These are phyloP conservation scores for Neofelis nebulosa DNA, from an alignment of 2,113 vertebrate species.

Conservation along the genomic window DNA sequence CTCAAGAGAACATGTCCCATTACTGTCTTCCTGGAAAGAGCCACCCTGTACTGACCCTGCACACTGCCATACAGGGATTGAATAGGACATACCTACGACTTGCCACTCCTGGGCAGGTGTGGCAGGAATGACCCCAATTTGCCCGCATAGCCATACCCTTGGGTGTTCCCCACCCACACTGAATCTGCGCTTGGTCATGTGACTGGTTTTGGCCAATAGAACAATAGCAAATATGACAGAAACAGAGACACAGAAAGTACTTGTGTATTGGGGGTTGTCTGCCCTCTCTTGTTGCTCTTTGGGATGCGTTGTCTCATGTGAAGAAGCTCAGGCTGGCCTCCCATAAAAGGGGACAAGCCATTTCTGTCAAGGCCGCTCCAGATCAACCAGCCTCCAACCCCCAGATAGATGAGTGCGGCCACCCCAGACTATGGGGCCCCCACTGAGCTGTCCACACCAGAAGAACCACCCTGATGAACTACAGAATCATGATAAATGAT, in stretches of 20 bases:
- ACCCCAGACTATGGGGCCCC: background rate
- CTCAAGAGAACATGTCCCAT: background rate
- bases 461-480: background rate
- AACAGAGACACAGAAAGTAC: background rate
- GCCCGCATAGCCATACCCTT: background rate
- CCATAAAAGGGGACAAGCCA: accelerated
- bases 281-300: background rate
- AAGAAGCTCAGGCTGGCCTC: background rate
- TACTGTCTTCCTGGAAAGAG: background rate
- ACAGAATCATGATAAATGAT: background rate
- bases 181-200: background rate
- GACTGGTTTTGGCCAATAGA: background rate
- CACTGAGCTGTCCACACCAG: background rate
- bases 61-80: accelerated
- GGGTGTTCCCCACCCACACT: background rate
- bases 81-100: background rate
- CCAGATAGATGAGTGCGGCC: background rate
- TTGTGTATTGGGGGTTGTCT: background rate
- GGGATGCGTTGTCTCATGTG: background rate
- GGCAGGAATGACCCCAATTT: background rate
- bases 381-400: background rate
- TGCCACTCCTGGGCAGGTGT: background rate
- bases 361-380: background rate
- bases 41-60: too few species aligned
- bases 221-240: background rate